These are phyloP conservation scores for Setipinna tenuifilis DNA, from an alignment of 2,797 vertebrate species.

Conservation along the genomic window DNA sequence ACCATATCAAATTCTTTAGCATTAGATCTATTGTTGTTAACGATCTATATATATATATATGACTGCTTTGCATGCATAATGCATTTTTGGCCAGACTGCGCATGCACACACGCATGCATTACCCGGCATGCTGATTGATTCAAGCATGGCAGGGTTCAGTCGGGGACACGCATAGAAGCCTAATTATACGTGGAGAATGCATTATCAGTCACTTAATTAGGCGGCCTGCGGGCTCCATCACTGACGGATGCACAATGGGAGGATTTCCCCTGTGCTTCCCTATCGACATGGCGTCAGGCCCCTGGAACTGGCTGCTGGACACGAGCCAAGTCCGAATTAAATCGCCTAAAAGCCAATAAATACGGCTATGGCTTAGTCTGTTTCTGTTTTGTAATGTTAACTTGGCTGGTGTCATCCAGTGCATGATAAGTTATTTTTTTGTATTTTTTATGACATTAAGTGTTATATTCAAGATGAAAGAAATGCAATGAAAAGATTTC, in stretches of 20 bases:
- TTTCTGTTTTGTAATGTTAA: neutral
- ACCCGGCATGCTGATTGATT: neutral
- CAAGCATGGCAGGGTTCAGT: neutral
- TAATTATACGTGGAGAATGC: conserved; percentile 26
- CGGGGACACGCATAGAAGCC: neutral
- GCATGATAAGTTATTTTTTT: neutral
- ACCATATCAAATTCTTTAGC: neutral
- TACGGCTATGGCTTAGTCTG: neutral
- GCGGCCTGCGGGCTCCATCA: neutral
- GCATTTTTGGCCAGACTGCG: neutral
- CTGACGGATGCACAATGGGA: conserved; percentile 3
- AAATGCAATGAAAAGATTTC: neutral
- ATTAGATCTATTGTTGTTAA: neutral
- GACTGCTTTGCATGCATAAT: neutral
- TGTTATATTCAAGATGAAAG: neutral
- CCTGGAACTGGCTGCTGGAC: neutral
- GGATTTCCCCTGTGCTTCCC: conserved; percentile 9
- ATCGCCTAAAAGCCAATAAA: neutral
- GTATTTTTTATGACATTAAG: neutral
- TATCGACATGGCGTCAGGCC: neutral
- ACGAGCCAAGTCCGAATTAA: neutral
- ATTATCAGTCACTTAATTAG: conserved; percentile 26
- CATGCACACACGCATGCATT: neutral
- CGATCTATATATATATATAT: neutral
- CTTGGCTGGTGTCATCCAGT: neutral